These are phyloP conservation scores for Anguilla marmorata DNA, from an alignment of 2,797 vertebrate genomes.

Conservation along the genomic window DNA sequence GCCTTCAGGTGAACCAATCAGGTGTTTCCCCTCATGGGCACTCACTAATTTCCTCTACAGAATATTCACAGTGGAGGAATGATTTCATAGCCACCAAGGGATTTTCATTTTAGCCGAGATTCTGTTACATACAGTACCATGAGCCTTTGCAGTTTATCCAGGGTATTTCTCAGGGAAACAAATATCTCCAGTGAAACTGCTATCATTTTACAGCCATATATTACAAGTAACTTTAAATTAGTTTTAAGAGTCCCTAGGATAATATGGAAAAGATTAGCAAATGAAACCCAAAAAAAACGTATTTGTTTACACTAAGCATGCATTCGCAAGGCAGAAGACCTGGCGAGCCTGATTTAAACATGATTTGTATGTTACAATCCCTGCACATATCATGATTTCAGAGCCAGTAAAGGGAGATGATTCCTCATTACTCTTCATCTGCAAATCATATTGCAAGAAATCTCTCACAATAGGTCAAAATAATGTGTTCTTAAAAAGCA, in stretches of 20 bases:
- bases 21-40: conserved; percentile 37
- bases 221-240: not conserved
- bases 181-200: not conserved
- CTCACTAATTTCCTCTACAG: conserved; percentile 47
- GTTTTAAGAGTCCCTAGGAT: not conserved
- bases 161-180: not conserved
- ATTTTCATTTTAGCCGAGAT: not conserved
- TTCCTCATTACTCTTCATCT: not conserved
- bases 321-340: not conserved
- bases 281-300: not conserved
- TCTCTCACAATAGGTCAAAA: not conserved
- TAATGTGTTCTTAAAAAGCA: conserved; percentile 3
- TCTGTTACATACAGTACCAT: conserved; percentile 5
- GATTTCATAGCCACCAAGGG: not conserved
- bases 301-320: not conserved
- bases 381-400: not conserved
- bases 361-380: not conserved
- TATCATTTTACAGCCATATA: not conserved
- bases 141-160: not conserved
- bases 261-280: conserved; percentile 1
- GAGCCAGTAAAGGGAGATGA: not conserved
- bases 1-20: conserved; percentile 45
- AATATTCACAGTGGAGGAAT: conserved; percentile 34
- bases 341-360: not conserved
- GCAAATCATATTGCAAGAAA: not conserved